Conservation (phyloP, 2,888 invertebrate genomes). For the Psylliodes chrysocephalus region DNA sequence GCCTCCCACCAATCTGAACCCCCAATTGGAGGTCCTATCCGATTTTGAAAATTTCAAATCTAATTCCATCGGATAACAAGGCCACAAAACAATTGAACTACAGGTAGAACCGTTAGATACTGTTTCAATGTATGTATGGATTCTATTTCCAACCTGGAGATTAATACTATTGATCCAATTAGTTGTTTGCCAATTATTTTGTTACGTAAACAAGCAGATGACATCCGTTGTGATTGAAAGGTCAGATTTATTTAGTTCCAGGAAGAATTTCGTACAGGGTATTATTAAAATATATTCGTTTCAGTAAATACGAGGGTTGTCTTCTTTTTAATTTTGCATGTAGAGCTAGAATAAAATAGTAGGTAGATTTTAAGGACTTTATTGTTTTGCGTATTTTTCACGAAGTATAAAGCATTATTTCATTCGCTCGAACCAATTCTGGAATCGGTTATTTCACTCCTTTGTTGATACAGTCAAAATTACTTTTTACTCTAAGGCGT, state of each 20-base stretch:
- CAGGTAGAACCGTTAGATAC: background rate
- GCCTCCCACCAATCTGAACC: conserved; percentile 81
- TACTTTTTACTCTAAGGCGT: too few species aligned
- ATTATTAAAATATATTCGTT: too few species aligned
- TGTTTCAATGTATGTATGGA: background rate
- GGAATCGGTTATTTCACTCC: too few species aligned
- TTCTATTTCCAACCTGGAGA: conserved; percentile 9
- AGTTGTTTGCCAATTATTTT: conserved; percentile 6
- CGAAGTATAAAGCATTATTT: too few species aligned
- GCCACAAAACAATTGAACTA: conserved; percentile 1
- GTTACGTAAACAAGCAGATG: background rate
- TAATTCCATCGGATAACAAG: conserved; percentile 69
- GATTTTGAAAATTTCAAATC: conserved; percentile 73
- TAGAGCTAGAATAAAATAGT: too few species aligned
- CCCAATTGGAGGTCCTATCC: conserved; percentile 75
- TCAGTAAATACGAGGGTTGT: too few species aligned
- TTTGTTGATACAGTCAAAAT: too few species aligned
- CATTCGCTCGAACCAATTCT: too few species aligned
- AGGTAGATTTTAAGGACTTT: too few species aligned
- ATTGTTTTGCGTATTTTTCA: too few species aligned
- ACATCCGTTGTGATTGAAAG: background rate
- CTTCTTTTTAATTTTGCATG: too few species aligned
- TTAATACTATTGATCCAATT: conserved; percentile 11
- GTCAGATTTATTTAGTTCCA: conserved; percentile 16
- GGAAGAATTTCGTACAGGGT: conserved; percentile 2